Percentiles rank a stretch among this genome's conserved stretches.
Evolutionary conservation across 2,113 vertebrate species (phyloP).

Genomic region (Sorex fumeus): DNA sequence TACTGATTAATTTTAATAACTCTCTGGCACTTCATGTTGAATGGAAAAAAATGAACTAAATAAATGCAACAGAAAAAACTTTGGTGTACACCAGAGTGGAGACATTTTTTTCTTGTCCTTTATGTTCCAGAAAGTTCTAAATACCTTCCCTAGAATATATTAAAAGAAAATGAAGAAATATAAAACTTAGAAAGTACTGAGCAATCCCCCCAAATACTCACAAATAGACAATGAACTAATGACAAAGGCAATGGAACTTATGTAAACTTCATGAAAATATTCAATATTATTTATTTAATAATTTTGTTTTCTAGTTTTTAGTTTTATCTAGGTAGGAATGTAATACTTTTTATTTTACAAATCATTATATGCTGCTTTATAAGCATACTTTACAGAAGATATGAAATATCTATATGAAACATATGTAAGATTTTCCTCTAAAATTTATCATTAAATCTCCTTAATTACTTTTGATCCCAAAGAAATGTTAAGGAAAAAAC

Average conservation of each 20-base stretch:
- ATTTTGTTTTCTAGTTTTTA: too few relatives aligned
- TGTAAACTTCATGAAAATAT: not conserved
- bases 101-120: slow-evolving; percentile 1
- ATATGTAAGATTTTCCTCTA: not conserved
- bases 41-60: slow-evolving; percentile 34
- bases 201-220: not conserved
- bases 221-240: not conserved
- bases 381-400: not conserved
- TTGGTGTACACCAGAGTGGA: not conserved
- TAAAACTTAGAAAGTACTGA: not conserved
- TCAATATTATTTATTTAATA: not conserved
- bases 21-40: slow-evolving; percentile 42
- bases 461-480: not conserved
- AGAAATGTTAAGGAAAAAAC: not conserved
- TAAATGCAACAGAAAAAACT: slow-evolving; percentile 33
- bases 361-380: not conserved
- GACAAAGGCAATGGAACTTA: not conserved
- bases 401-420: not conserved
- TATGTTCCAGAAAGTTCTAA: slow-evolving; percentile 39
- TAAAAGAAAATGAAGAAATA: slow-evolving; percentile 13
- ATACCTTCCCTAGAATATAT: not conserved
- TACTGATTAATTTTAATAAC: not conserved
- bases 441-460: not conserved
- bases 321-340: not conserved
- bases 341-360: not conserved